These are phyloP conservation scores for Acanthosepion pharaonis DNA, from an alignment of 2,888 invertebrate genomes.

Conservation along the genomic window DNA sequence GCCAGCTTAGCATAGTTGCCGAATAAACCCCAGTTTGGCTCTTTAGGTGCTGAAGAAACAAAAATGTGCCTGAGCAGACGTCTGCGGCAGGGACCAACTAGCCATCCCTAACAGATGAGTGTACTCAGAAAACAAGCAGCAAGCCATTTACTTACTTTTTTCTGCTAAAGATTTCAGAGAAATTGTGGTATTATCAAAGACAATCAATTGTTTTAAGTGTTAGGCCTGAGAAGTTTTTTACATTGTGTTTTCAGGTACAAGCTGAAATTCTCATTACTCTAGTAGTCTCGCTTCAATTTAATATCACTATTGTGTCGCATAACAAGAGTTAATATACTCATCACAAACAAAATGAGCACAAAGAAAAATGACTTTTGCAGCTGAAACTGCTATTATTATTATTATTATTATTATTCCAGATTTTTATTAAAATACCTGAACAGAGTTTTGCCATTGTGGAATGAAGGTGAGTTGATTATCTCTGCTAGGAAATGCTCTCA, in stretches of 20 bases:
- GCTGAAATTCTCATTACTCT: background rate
- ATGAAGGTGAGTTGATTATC: background rate
- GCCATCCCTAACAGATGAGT: no score
- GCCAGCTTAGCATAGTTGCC: no score
- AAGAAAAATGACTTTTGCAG: background rate
- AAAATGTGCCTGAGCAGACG: no score
- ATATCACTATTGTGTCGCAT: background rate
- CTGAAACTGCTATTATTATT: background rate
- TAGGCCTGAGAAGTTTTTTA: background rate
- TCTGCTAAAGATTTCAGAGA: no score
- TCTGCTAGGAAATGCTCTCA: background rate
- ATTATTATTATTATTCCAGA: background rate
- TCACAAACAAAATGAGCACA: background rate
- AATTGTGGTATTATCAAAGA: no score
- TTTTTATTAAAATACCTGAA: background rate
- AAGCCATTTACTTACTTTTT: no score
- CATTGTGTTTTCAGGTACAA: background rate
- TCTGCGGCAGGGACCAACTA: no score
- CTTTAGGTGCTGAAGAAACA: no score
- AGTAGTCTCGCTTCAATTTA: background rate
- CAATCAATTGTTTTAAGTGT: background rate
- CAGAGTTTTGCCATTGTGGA: background rate
- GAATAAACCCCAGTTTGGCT: no score
- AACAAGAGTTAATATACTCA: background rate
- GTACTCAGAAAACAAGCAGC: no score